Evolutionary conservation across 2,888 invertebrate species (phyloP).

Genomic region (Encarsia formosa): DNA sequence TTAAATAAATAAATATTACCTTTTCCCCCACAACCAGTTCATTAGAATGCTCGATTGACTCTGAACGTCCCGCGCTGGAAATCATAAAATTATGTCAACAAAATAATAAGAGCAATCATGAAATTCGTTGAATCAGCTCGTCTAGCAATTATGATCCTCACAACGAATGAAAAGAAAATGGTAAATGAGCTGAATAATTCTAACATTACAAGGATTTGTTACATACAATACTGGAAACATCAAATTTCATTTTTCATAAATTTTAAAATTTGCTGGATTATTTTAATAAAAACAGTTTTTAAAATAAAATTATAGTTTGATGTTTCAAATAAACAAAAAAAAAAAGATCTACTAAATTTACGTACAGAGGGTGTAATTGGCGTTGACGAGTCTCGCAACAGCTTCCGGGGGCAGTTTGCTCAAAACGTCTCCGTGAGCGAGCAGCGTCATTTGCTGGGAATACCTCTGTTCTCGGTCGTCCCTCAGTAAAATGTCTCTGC

Average conservation of each 20-base stretch:
- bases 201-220: too few species aligned
- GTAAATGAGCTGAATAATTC: too few species aligned
- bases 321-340: not conserved
- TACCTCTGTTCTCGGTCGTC: constrained; percentile 74
- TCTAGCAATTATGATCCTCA: constrained; percentile 1
- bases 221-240: too few species aligned
- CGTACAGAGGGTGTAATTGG: constrained; percentile 73
- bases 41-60: constrained; percentile 75
- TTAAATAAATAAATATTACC: constrained; percentile 44
- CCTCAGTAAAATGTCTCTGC: constrained; percentile 69
- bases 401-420: constrained; percentile 68
- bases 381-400: constrained; percentile 68
- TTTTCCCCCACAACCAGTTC: constrained; percentile 79
- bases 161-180: not conserved
- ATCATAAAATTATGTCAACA: constrained; percentile 20
- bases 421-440: constrained; percentile 69
- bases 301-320: not conserved
- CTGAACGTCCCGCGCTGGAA: constrained; percentile 70
- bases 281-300: not conserved
- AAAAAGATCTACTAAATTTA: constrained; percentile 33
- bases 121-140: not conserved
- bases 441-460: constrained; percentile 67
- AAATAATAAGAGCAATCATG: not conserved
- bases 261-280: too few species aligned
- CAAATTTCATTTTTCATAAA: too few species aligned